A percentile compares a stretch with the other conserved stretches of the same genome.
phyloP scores from a whole-genome alignment of 2,888 invertebrate genomes.

The Philaethria dido region DNA sequence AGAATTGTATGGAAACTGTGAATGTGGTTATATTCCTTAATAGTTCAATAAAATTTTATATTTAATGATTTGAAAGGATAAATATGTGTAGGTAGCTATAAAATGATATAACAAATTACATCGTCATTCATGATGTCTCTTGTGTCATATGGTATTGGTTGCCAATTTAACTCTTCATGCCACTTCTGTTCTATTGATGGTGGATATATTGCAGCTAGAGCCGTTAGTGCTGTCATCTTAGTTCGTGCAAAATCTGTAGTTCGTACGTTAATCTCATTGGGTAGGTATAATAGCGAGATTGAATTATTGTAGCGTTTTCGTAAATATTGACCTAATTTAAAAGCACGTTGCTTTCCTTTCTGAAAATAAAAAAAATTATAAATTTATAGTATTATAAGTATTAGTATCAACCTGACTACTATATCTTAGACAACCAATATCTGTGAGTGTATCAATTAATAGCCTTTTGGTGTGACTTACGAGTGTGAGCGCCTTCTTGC shows the following conservation, averaged over 20 bases:
- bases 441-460: neutral
- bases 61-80: neutral
- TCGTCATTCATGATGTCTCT: constrained; percentile 61
- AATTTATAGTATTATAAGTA: neutral
- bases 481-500: constrained; percentile 86
- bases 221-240: constrained; percentile 88
- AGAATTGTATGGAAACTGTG: neutral
- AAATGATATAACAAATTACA: constrained; percentile 56
- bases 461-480: constrained; percentile 60
- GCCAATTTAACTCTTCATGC: constrained; percentile 85
- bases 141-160: constrained; percentile 85
- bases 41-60: no score
- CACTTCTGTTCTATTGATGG: constrained; percentile 82
- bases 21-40: neutral
- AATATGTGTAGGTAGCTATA: neutral
- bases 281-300: constrained; percentile 72
- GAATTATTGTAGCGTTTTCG: constrained; percentile 71
- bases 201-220: constrained; percentile 87
- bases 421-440: neutral
- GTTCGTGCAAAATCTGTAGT: constrained; percentile 89
- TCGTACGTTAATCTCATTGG: constrained; percentile 76
- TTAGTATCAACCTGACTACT: neutral
- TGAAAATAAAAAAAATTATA: constrained; percentile 48
- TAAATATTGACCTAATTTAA: constrained; percentile 74
- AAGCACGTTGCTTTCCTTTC: constrained; percentile 81